Conservation (phyloP, 2,888 invertebrate genomes). For the Ichneumoninae sp. region DNA sequence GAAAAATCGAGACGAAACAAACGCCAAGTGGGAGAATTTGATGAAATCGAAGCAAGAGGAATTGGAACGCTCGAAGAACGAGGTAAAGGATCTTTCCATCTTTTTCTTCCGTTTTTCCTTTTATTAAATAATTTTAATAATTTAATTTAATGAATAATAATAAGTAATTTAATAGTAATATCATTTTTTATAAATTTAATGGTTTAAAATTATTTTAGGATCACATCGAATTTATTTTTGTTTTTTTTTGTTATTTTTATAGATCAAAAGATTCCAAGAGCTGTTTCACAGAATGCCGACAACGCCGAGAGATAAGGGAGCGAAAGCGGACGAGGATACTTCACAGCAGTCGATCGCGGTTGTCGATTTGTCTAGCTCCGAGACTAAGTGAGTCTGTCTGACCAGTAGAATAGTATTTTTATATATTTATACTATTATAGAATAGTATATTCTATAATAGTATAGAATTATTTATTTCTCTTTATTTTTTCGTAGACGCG, state of each 20-base stretch:
- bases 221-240: not conserved
- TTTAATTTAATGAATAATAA: too few species aligned
- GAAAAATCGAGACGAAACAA: constrained; percentile 75
- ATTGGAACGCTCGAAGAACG: constrained; percentile 72
- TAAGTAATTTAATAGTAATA: not conserved
- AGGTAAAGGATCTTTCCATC: constrained; percentile 64
- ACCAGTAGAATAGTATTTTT: not conserved
- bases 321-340: constrained; percentile 67
- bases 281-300: constrained; percentile 69
- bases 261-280: constrained; percentile 74
- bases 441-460: too few species aligned
- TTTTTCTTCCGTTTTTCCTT: too few species aligned
- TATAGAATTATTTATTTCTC: constrained; percentile 5
- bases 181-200: not conserved
- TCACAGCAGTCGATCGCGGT: constrained; percentile 67
- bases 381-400: constrained; percentile 73
- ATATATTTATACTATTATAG: too few species aligned
- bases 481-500: constrained; percentile 62
- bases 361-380: constrained; percentile 77
- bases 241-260: not conserved
- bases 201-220: not conserved
- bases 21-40: constrained; percentile 75
- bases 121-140: too few species aligned
- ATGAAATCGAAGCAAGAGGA: constrained; percentile 75
- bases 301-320: constrained; percentile 50